Conservation (phyloP, 1,140 invertebrate species). For the Drosophila pruinosa region DNA sequence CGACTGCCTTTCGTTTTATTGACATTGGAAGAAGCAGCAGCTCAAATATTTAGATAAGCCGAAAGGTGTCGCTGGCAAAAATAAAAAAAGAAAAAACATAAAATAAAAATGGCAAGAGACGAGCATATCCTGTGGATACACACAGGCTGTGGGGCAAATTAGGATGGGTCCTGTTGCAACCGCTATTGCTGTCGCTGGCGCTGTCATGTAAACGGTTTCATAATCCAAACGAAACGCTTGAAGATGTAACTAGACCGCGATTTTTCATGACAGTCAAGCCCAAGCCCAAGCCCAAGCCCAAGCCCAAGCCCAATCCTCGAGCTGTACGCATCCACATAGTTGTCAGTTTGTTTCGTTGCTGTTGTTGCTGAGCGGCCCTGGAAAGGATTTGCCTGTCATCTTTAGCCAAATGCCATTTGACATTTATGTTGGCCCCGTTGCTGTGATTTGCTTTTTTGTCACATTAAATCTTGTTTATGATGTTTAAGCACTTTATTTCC, state of each 20-base stretch:
- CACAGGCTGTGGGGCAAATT: conserved; percentile 9
- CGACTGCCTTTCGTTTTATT: conserved; percentile 40
- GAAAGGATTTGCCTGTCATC: conserved; percentile 56
- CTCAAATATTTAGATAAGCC: conserved; percentile 67
- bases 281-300: not conserved
- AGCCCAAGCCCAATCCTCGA: not conserved
- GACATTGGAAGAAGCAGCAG: conserved; percentile 47
- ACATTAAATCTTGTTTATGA: conserved; percentile 80
- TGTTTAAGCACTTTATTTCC: conserved; percentile 74
- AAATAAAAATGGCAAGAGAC: not conserved
- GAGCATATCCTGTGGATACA: not conserved
- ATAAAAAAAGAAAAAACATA: conserved; percentile 6
- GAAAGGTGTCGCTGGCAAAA: conserved; percentile 55
- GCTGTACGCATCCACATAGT: conserved; percentile 4
- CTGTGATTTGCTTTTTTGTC: conserved; percentile 78
- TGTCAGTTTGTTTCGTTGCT: not conserved
- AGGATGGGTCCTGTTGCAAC: conserved; percentile 32
- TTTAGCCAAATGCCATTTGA: conserved; percentile 69
- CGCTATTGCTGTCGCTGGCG: conserved; percentile 19
- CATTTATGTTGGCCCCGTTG: conserved; percentile 55
- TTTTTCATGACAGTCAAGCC: conserved; percentile 54
- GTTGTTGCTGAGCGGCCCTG: not conserved
- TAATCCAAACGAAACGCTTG: conserved; percentile 69
- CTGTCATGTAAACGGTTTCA: conserved; percentile 54
- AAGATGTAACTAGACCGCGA: conserved; percentile 72